Percentiles rank a stretch among this genome's conserved stretches.
Evolutionary conservation across 2,113 vertebrate species (phyloP).

Genomic region (Cathartes aura): DNA sequence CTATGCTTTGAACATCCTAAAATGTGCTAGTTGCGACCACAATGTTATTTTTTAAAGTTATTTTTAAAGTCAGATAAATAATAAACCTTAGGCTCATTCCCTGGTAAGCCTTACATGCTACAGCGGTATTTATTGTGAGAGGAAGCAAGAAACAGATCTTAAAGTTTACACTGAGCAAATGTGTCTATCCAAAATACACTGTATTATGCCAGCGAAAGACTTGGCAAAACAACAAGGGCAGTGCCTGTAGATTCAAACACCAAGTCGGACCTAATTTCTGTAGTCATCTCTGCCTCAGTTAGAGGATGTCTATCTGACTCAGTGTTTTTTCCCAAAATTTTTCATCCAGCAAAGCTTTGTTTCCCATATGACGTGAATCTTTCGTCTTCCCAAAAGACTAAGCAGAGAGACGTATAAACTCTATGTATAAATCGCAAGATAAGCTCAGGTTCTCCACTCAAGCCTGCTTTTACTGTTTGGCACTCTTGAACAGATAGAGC

Average conservation of each 20-base stretch:
- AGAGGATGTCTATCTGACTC: background rate
- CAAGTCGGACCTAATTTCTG: background rate
- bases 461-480: background rate
- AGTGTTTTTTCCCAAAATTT: background rate
- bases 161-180: background rate
- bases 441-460: background rate
- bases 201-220: background rate
- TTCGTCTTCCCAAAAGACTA: background rate
- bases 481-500: background rate
- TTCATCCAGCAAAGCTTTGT: background rate
- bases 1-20: background rate
- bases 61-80: background rate
- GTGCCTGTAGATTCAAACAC: background rate
- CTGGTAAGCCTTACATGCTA: background rate
- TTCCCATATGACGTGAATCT: background rate
- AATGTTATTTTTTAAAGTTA: background rate
- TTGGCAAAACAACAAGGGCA: background rate
- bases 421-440: background rate
- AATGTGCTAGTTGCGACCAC: background rate
- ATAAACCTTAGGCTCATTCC: background rate
- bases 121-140: background rate
- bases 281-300: background rate
- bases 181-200: background rate
- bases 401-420: background rate
- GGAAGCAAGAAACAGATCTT: background rate